These are phyloP conservation scores for Callimorpha dominula DNA, from an alignment of 2,888 invertebrate species.

Conservation along the genomic window DNA sequence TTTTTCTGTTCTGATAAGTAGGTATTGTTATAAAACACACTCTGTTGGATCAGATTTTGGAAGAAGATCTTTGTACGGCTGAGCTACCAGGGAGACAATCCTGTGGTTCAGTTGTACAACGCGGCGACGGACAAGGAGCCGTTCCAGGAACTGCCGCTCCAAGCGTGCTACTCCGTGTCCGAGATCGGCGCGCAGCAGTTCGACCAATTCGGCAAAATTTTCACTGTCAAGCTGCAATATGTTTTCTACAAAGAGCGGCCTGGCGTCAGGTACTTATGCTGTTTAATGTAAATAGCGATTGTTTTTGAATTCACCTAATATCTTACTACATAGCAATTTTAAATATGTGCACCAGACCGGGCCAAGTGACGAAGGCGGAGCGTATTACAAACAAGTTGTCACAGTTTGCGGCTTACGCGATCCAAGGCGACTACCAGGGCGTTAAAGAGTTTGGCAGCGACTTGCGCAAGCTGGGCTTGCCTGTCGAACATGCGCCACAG, in stretches of 20 bases:
- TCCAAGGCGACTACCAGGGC: constrained; percentile 97
- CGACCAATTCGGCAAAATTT: constrained; percentile 99
- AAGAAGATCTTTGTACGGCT: constrained; percentile 97
- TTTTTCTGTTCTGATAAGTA: too few relatives aligned
- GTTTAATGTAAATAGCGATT: background rate
- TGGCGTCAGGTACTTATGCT: constrained; percentile 88
- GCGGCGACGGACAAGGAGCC: constrained; percentile 95
- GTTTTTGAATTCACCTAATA: background rate
- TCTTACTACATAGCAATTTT: background rate
- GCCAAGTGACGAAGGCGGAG: constrained; percentile 97
- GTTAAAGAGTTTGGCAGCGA: constrained; percentile 97
- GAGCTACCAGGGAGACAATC: constrained; percentile 92
- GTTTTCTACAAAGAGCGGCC: constrained; percentile 99
- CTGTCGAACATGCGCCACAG: constrained; percentile 99
- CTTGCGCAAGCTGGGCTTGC: constrained; percentile 96
- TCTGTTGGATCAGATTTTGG: constrained; percentile 91
- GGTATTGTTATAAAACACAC: background rate
- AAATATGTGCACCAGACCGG: constrained; percentile 88
- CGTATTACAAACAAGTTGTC: constrained; percentile 96
- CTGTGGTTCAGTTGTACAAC: constrained; percentile 95
- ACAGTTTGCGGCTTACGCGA: constrained; percentile 97
- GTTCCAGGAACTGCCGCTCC: constrained; percentile 97
- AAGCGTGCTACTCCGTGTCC: constrained; percentile 98
- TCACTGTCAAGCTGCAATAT: constrained; percentile 98
- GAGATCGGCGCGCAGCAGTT: constrained; percentile 98